Percentiles rank a stretch among this genome's conserved stretches.
These are phyloP conservation scores for Hipparchia semele DNA, from an alignment of 2,888 invertebrate genomes.

Conservation along the genomic window DNA sequence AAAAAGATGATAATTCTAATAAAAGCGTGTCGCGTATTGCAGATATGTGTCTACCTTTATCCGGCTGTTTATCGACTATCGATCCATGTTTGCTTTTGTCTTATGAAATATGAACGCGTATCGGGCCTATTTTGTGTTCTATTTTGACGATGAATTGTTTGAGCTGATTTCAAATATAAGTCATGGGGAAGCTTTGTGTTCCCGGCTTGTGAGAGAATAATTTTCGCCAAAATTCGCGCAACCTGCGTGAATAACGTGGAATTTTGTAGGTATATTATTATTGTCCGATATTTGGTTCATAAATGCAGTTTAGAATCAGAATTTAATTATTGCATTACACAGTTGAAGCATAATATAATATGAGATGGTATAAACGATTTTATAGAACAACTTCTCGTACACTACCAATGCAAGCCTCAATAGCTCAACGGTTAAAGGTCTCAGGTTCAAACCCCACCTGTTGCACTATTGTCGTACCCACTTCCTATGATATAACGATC, in stretches of 20 bases:
- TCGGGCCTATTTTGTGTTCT: constrained; percentile 23
- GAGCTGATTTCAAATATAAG: constrained; percentile 19
- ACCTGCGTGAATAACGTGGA: neutral
- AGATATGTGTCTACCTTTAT: constrained; percentile 11
- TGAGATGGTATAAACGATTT: no score
- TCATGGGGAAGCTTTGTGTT: constrained; percentile 13
- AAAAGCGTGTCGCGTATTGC: neutral
- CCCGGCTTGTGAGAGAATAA: constrained; percentile 5
- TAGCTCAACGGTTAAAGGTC: no score
- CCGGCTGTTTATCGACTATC: constrained; percentile 32
- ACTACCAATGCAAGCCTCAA: no score
- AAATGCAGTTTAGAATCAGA: no score
- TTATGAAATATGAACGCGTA: constrained; percentile 34
- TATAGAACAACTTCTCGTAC: no score
- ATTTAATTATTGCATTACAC: no score
- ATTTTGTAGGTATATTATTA: neutral
- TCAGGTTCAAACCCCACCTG: no score
- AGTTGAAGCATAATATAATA: no score
- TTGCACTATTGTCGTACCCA: no score
- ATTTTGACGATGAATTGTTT: constrained; percentile 18
- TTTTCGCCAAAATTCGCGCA: neutral
- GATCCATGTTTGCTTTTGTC: constrained; percentile 37
- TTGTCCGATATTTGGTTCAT: neutral
- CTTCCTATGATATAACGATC: constrained; percentile 26
- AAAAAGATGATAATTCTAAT: no score